Percentiles rank a stretch among this genome's conserved stretches.
Evolutionary conservation across 2,888 invertebrate genomes (phyloP).

Genomic region (Calameuta pallipes): DNA sequence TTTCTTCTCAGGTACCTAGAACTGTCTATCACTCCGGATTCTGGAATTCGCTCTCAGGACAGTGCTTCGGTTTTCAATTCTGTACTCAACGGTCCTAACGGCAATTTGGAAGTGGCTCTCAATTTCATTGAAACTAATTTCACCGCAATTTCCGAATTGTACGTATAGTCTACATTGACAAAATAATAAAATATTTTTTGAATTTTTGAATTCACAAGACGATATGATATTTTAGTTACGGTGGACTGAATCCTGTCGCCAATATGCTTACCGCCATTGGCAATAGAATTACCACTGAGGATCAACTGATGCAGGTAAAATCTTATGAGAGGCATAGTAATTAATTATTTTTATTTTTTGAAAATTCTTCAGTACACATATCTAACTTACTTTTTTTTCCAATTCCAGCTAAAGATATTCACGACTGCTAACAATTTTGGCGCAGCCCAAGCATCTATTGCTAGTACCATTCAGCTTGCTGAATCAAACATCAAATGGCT

Average conservation of each 20-base stretch:
- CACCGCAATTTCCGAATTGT: conserved; percentile 17
- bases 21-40: not conserved
- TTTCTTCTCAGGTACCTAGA: not conserved
- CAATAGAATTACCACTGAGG: conserved; percentile 33
- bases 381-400: not conserved
- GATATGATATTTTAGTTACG: not conserved
- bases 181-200: not conserved
- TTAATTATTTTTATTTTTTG: not conserved
- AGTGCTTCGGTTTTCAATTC: not conserved
- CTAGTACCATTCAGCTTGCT: not conserved
- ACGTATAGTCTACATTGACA: conserved; percentile 13
- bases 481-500: not conserved
- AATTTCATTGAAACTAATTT: conserved; percentile 1
- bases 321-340: not conserved
- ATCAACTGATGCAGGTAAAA: conserved; percentile 44
- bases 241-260: not conserved
- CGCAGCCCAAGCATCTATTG: not conserved
- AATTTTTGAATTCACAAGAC: not conserved
- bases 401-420: not conserved
- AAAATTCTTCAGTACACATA: not conserved
- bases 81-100: not conserved
- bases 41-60: not conserved
- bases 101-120: not conserved
- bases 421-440: not conserved
- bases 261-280: not conserved